phyloP scores from a whole-genome alignment of 1,140 invertebrate genomes.

The Neelides sp. region DNA sequence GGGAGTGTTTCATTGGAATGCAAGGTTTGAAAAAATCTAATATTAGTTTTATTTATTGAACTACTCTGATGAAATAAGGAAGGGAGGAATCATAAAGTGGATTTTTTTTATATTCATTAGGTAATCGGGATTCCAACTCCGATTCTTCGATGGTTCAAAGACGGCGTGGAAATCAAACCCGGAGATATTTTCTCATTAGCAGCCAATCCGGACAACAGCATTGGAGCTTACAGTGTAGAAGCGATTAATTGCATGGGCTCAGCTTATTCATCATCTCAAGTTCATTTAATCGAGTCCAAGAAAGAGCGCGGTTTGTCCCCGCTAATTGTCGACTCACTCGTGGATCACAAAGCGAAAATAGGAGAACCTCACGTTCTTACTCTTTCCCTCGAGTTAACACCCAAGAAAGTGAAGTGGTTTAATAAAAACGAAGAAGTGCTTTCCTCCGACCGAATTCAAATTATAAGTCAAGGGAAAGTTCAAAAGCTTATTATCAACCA shows the following conservation, averaged over 20 bases:
- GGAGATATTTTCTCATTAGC: constrained; percentile 75
- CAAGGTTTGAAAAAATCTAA: constrained; percentile 42
- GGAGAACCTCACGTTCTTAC: constrained; percentile 15
- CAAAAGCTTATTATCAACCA: constrained; percentile 40
- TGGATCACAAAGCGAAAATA: constrained; percentile 21
- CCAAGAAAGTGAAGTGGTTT: background rate
- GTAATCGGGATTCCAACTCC: constrained; percentile 65
- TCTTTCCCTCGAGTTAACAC: constrained; percentile 5
- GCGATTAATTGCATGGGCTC: constrained; percentile 76
- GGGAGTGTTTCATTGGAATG: constrained; percentile 81
- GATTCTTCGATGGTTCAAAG: constrained; percentile 64
- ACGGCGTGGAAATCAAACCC: constrained; percentile 69
- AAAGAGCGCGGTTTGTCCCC: background rate
- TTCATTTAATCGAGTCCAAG: constrained; percentile 52
- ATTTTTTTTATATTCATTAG: constrained; percentile 3
- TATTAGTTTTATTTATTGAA: background rate
- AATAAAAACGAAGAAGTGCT: constrained; percentile 9
- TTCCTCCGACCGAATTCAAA: constrained; percentile 43
- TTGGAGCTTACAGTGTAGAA: constrained; percentile 69
- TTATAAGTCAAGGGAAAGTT: constrained; percentile 5
- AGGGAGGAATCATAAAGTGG: background rate
- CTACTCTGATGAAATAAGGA: background rate
- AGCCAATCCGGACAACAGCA: constrained; percentile 59
- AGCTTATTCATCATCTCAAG: constrained; percentile 63
- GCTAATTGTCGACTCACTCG: constrained; percentile 5